A percentile compares a stretch with the other conserved stretches of the same genome.
phyloP scores from a whole-genome alignment of 37 sponge, comb jelly and placozoan genomes.

The Petrosia ficiformis region DNA sequence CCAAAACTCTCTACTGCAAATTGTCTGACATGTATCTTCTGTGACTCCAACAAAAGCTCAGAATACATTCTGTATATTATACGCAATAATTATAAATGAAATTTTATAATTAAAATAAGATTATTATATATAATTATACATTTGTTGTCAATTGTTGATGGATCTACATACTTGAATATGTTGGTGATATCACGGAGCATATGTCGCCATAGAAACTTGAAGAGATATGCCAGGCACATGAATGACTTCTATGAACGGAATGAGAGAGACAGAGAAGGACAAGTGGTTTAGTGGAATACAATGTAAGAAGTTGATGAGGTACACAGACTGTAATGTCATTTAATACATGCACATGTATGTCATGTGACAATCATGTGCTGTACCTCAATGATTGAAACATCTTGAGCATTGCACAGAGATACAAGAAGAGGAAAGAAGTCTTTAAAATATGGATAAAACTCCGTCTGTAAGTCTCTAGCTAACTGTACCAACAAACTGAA shows the following conservation, averaged over 20 bases:
- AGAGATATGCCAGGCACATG: conserved; percentile 75
- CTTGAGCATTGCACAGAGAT: conserved; percentile 31
- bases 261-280: too few relatives aligned
- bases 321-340: neutral
- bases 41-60: conserved; percentile 51
- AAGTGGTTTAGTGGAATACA: neutral
- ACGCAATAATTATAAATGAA: neutral
- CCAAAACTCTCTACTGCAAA: conserved; percentile 94
- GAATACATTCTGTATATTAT: conserved; percentile 50
- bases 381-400: conserved; percentile 78
- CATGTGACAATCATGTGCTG: too few relatives aligned
- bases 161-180: conserved; percentile 68
- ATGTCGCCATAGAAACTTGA: conserved; percentile 88
- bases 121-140: too few relatives aligned
- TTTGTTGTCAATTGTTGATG: too few relatives aligned
- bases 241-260: conserved; percentile 63
- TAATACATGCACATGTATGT: too few relatives aligned
- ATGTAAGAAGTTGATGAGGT: neutral
- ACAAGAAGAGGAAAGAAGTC: conserved; percentile 67
- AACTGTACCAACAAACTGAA: conserved; percentile 77
- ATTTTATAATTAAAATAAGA: too few relatives aligned
- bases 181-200: conserved; percentile 64
- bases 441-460: conserved; percentile 82
- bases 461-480: conserved; percentile 81
- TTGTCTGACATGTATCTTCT: conserved; percentile 66